phyloP scores from a whole-genome alignment of 2,113 vertebrate genomes.

The Protobothrops mucrosquamatus region DNA sequence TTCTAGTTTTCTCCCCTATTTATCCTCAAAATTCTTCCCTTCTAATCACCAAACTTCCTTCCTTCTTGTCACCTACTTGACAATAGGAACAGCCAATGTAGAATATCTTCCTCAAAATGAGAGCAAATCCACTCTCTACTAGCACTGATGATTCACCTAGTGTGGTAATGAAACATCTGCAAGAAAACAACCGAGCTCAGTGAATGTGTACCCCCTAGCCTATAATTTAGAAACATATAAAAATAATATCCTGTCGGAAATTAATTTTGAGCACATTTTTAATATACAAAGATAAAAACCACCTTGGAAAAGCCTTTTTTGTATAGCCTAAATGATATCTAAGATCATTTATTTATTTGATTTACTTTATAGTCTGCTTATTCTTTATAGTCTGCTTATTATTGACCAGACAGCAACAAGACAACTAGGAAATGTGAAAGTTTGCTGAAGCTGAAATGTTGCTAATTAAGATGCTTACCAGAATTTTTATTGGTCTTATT shows the following conservation, averaged over 20 bases:
- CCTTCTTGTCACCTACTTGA: background rate
- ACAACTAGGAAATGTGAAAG: background rate
- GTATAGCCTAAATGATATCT: background rate
- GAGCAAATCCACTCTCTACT: background rate
- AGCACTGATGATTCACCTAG: background rate
- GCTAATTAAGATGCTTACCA: slow-evolving; percentile 68
- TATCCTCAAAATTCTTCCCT: background rate
- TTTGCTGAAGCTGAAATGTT: background rate
- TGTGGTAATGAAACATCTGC: background rate
- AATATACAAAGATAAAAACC: background rate
- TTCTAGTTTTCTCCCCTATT: background rate
- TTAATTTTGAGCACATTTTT: background rate
- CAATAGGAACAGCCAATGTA: background rate
- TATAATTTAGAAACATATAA: background rate
- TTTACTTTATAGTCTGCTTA: background rate
- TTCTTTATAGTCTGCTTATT: background rate
- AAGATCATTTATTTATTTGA: background rate
- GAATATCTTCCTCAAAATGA: background rate
- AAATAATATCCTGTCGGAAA: background rate
- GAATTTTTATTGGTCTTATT: slow-evolving; percentile 90
- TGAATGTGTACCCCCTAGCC: background rate
- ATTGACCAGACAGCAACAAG: background rate
- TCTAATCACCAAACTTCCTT: background rate
- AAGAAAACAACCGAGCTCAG: background rate
- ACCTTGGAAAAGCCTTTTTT: background rate